phyloP scores from a whole-genome alignment of 2,113 vertebrate species.

The Proterorhinus semilunaris region DNA sequence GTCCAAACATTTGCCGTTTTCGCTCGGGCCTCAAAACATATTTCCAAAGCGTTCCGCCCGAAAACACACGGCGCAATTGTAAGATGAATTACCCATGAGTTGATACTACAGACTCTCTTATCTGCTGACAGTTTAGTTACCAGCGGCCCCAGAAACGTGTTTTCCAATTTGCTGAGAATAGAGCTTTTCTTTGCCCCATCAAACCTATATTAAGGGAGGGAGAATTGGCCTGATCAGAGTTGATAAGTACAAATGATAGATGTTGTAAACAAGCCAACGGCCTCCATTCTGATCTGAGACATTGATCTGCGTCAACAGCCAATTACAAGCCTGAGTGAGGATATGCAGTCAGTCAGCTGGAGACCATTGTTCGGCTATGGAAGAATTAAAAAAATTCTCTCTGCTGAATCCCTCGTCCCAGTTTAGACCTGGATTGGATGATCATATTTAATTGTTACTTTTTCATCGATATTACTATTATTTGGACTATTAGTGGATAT shows the following conservation, averaged over 20 bases:
- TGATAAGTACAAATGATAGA: constrained; percentile 77
- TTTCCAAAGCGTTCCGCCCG: constrained; percentile 83
- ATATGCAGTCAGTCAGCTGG: constrained; percentile 45
- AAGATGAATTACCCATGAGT: constrained; percentile 81
- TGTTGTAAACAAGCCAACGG: constrained; percentile 72
- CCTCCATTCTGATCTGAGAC: constrained; percentile 69
- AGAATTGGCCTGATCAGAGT: constrained; percentile 69
- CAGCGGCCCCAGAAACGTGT: constrained; percentile 75
- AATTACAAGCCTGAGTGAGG: constrained; percentile 60
- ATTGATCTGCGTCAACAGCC: constrained; percentile 65
- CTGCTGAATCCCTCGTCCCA: no score
- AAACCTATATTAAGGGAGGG: constrained; percentile 75
- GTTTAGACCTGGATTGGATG: not conserved
- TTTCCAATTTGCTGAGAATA: constrained; percentile 77
- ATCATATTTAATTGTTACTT: no score
- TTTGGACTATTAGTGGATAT: no score
- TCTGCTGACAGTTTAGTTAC: constrained; percentile 81
- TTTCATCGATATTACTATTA: no score
- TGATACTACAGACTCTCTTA: constrained; percentile 76
- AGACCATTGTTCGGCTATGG: not conserved
- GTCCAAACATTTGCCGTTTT: constrained; percentile 76
- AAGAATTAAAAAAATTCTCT: not conserved
- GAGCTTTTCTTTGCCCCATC: constrained; percentile 76
- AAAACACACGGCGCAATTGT: constrained; percentile 78
- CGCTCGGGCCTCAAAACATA: constrained; percentile 85